Conservation (phyloP, 2,888 invertebrate genomes). For the Octodonta nipae region DNA sequence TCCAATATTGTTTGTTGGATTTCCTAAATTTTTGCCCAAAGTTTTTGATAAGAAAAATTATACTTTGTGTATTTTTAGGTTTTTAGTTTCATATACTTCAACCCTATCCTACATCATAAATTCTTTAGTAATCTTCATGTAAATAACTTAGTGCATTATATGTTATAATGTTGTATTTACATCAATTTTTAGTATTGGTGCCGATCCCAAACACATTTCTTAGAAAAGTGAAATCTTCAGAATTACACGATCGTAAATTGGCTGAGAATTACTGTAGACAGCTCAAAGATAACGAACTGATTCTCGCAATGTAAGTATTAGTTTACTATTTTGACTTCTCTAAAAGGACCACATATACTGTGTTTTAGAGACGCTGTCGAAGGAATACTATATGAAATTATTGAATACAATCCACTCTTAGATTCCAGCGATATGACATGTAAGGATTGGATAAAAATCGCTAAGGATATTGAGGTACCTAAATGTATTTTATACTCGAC, state of each 20-base stretch:
- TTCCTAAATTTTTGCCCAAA: too few species aligned
- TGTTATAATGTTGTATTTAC: too few species aligned
- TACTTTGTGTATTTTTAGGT: too few species aligned
- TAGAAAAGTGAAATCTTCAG: constrained; percentile 56
- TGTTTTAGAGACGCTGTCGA: constrained; percentile 7
- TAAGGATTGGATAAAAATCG: constrained; percentile 80
- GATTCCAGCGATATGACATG: constrained; percentile 92
- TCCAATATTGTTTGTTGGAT: too few species aligned
- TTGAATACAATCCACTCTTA: constrained; percentile 74
- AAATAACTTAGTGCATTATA: too few species aligned
- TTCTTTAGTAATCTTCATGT: too few species aligned
- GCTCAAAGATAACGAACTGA: constrained; percentile 28
- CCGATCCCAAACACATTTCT: constrained; percentile 60
- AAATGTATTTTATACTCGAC: too few species aligned
- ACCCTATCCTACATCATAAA: too few species aligned
- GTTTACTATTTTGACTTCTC: not conserved
- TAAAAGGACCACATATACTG: constrained; percentile 2
- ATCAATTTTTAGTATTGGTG: constrained; percentile 60
- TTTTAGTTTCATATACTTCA: too few species aligned
- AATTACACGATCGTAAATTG: constrained; percentile 69
- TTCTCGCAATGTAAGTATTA: constrained; percentile 25
- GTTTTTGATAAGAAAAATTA: too few species aligned
- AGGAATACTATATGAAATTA: constrained; percentile 59
- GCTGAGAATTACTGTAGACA: constrained; percentile 46
- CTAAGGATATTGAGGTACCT: constrained; percentile 68